A percentile compares a stretch with the other conserved stretches of the same genome.
Conservation (phyloP, 37 sponge, comb jelly and placozoan genomes). For the Trichoplax adhaerens region DNA sequence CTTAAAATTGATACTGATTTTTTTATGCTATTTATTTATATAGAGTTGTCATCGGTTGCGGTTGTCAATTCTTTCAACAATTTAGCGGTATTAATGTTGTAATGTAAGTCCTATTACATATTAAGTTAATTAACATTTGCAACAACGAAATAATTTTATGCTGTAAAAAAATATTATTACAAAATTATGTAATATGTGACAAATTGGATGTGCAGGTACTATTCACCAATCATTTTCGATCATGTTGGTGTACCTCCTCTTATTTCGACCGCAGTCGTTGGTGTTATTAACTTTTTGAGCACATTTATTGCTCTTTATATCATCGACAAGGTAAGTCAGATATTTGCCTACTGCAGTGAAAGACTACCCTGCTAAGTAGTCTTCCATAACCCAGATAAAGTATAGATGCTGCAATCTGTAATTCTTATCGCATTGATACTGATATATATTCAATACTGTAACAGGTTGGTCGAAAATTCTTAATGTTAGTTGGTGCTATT, state of each 20-base stretch:
- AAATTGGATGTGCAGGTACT: constrained; percentile 28
- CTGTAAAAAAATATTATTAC: too few species aligned
- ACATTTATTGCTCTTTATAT: constrained; percentile 32
- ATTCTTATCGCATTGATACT: neutral
- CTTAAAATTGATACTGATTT: neutral
- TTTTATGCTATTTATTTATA: neutral
- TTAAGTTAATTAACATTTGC: too few species aligned
- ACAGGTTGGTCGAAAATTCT: constrained; percentile 44
- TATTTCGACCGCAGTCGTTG: constrained; percentile 42
- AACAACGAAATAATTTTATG: too few species aligned
- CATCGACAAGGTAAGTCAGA: constrained; percentile 34
- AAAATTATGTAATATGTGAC: too few species aligned
- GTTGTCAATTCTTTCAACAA: constrained; percentile 51
- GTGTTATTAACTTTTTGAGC: constrained; percentile 49
- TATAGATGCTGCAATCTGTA: too few species aligned
- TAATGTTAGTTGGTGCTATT: constrained; percentile 30
- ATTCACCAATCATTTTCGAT: constrained; percentile 41
- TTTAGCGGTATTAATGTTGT: constrained; percentile 63
- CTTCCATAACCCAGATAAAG: neutral
- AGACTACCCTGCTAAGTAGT: neutral
- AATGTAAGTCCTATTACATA: constrained; percentile 25
- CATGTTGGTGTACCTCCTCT: constrained; percentile 26
- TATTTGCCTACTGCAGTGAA: neutral
- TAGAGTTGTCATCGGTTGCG: constrained; percentile 33
- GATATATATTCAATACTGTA: neutral